phyloP scores from a whole-genome alignment of 92 coral and sea anemone genomes.

The Nematostella vectensis region DNA sequence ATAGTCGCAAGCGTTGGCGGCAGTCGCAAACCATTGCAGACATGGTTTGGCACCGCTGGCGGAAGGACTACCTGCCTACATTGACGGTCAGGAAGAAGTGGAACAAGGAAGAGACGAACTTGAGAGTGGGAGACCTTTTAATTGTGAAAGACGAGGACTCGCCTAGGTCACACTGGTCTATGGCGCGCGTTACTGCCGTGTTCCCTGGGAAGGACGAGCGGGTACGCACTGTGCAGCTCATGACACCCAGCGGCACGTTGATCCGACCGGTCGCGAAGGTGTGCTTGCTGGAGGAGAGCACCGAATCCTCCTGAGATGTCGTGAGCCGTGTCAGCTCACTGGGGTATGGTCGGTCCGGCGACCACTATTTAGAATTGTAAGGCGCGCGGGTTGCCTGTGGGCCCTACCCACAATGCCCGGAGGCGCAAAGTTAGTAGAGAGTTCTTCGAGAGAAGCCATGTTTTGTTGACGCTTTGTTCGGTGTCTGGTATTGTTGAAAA shows the following conservation, averaged over 20 bases:
- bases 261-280: neutral
- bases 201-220: slow-evolving; percentile 28
- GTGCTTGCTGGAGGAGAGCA: neutral
- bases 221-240: slow-evolving; percentile 24
- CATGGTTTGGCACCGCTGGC: slow-evolving; percentile 6
- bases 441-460: too few relatives aligned
- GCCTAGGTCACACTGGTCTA: slow-evolving; percentile 32
- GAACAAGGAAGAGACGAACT: slow-evolving; percentile 4
- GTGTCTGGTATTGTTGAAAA: too few relatives aligned
- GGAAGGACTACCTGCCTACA: slow-evolving; percentile 3
- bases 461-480: too few relatives aligned
- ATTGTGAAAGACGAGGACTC: slow-evolving; percentile 22
- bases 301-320: too few relatives aligned
- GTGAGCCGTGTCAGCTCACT: too few relatives aligned
- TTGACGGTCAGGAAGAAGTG: slow-evolving; percentile 25
- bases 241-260: slow-evolving; percentile 17
- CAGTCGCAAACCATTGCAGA: slow-evolving; percentile 23
- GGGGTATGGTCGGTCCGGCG: too few relatives aligned
- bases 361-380: too few relatives aligned
- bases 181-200: slow-evolving; percentile 26
- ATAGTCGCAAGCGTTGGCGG: slow-evolving; percentile 11
- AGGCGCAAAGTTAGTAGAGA: too few relatives aligned
- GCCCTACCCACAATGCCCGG: too few relatives aligned
- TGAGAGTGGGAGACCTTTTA: slow-evolving; percentile 30
- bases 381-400: too few relatives aligned